Conservation (phyloP, 1,140 invertebrate species). For the Heliconius melpomene region DNA sequence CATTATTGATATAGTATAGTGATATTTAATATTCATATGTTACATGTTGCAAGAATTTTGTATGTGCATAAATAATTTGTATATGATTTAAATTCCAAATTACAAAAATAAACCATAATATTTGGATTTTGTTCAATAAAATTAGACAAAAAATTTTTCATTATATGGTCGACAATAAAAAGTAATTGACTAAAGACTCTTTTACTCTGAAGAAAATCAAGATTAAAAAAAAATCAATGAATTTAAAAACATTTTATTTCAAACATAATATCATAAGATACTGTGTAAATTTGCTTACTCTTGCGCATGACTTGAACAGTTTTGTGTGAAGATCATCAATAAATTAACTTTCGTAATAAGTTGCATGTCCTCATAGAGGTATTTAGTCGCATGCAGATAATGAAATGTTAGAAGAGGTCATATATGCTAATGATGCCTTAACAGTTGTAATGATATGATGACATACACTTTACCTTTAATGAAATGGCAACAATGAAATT, state of each 20-base stretch:
- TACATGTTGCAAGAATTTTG: neutral
- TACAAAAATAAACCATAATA: too few species aligned
- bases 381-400: slow-evolving; percentile 56
- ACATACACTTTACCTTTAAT: neutral
- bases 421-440: slow-evolving; percentile 44
- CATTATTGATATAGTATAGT: neutral
- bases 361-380: slow-evolving; percentile 50
- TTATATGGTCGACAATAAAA: too few species aligned
- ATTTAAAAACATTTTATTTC: too few species aligned
- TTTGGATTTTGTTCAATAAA: too few species aligned
- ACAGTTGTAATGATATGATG: neutral
- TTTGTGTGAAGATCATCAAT: neutral
- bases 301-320: neutral
- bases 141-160: too few species aligned
- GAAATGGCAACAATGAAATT: neutral
- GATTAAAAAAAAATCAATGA: too few species aligned
- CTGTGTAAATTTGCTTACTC: neutral
- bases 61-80: too few species aligned
- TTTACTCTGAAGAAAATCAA: too few species aligned
- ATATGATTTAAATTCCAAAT: too few species aligned
- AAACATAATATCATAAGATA: too few species aligned
- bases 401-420: slow-evolving; percentile 52
- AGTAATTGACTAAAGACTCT: too few species aligned
- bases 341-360: slow-evolving; percentile 27
- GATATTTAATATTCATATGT: neutral